phyloP scores from a whole-genome alignment of 23 tunicate species.

The Botrylloides violaceus region DNA sequence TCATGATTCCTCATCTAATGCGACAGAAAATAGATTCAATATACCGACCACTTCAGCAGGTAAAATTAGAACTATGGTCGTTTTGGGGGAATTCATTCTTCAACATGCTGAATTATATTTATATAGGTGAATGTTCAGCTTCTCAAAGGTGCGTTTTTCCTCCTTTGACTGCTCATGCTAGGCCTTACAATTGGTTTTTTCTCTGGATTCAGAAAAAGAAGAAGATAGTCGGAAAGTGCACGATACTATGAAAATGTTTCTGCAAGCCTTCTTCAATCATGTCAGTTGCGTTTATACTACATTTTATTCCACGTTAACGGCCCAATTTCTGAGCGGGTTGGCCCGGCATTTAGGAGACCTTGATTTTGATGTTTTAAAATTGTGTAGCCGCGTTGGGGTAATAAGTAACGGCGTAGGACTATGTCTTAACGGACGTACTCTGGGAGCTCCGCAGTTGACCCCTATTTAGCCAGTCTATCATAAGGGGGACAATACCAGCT shows the following conservation, averaged over 20 bases:
- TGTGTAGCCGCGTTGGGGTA: no score
- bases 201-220: background rate
- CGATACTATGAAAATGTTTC: slow-evolving; percentile 57
- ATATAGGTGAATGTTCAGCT: background rate
- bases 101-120: background rate
- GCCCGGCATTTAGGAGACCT: no score
- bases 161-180: background rate
- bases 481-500: no score
- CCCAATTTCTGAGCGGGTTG: no score
- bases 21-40: slow-evolving; percentile 60
- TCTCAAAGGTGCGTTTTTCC: background rate
- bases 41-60: slow-evolving; percentile 57
- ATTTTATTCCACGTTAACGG: no score
- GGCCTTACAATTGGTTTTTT: no score
- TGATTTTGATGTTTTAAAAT: no score
- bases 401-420: no score
- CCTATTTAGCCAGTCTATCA: no score
- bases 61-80: background rate
- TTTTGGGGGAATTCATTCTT: background rate
- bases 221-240: slow-evolving; percentile 44
- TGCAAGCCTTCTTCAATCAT: slow-evolving; percentile 71
- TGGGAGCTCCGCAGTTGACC: no score
- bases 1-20: slow-evolving; percentile 37
- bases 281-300: slow-evolving; percentile 46
- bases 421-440: no score